Conservation (phyloP, 2,113 vertebrate genomes). For the Noctilio leporinus region DNA sequence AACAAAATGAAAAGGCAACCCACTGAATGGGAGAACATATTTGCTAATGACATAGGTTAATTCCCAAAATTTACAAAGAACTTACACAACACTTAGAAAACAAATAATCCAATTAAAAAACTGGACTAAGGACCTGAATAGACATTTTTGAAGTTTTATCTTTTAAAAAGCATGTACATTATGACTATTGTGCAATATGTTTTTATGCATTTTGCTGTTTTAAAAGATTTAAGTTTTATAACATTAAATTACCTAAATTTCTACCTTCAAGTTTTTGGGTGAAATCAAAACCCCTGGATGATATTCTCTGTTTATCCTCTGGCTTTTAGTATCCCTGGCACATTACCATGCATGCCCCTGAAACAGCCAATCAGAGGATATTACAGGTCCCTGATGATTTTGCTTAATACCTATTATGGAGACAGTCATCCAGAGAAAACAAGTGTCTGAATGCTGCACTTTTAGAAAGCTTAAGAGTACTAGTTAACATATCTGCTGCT, state of each 20-base stretch:
- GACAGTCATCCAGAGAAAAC: background rate
- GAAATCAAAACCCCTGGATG: background rate
- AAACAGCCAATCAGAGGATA: fast-evolving
- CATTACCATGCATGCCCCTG: background rate
- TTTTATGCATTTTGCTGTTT: background rate
- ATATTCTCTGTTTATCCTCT: background rate
- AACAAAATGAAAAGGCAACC: background rate
- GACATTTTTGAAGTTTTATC: background rate
- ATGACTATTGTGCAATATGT: background rate
- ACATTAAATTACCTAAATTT: background rate
- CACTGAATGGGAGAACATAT: background rate
- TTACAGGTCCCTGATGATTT: background rate
- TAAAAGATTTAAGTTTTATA: background rate
- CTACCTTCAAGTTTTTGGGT: background rate
- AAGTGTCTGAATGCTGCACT: background rate
- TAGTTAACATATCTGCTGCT: background rate
- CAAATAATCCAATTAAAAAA: background rate
- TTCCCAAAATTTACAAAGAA: background rate
- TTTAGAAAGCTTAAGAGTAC: background rate
- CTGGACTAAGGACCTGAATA: background rate
- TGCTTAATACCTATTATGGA: background rate
- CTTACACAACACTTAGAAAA: background rate
- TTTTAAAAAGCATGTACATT: background rate
- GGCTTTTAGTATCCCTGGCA: background rate
- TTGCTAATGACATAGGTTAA: background rate